Evolutionary conservation across 2,113 vertebrate species (phyloP).

Genomic region (Pelmatolapia mariae): DNA sequence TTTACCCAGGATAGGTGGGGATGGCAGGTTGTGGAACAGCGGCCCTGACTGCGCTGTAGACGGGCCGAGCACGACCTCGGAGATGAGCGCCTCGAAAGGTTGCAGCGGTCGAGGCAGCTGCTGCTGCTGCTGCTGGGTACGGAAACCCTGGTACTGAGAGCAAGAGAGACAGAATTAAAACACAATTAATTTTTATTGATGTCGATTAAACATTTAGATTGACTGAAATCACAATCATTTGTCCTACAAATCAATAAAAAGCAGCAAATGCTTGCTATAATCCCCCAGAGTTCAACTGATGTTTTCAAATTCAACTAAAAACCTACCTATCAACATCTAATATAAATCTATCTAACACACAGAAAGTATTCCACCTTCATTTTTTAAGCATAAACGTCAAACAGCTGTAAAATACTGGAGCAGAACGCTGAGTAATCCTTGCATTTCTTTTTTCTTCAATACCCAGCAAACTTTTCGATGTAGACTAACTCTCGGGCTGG

Average conservation of each 20-base stretch:
- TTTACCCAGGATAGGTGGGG: slow-evolving; percentile 77
- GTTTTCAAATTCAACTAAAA: not conserved
- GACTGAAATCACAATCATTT: not conserved
- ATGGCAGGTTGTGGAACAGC: slow-evolving; percentile 92
- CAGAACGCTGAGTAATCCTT: not conserved
- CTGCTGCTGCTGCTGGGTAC: slow-evolving; percentile 85
- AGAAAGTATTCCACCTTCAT: not conserved
- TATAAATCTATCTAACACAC: not conserved
- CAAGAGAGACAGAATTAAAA: not conserved
- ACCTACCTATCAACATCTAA: not conserved
- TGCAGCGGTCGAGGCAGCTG: slow-evolving; percentile 81
- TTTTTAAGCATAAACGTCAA: not conserved
- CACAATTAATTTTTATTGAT: not conserved
- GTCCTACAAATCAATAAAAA: not conserved
- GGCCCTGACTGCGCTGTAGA: slow-evolving; percentile 93
- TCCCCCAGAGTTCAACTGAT: not conserved
- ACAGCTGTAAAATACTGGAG: not conserved
- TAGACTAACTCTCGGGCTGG: not conserved
- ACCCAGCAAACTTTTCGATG: not conserved
- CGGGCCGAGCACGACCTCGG: slow-evolving; percentile 91
- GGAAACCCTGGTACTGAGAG: slow-evolving; percentile 94
- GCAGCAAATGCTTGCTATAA: not conserved
- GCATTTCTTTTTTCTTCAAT: not conserved
- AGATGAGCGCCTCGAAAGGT: slow-evolving; percentile 95
- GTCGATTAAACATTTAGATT: not conserved